These are phyloP conservation scores for Solenopsis fugax DNA, from an alignment of 1,140 invertebrate species.

Conservation along the genomic window DNA sequence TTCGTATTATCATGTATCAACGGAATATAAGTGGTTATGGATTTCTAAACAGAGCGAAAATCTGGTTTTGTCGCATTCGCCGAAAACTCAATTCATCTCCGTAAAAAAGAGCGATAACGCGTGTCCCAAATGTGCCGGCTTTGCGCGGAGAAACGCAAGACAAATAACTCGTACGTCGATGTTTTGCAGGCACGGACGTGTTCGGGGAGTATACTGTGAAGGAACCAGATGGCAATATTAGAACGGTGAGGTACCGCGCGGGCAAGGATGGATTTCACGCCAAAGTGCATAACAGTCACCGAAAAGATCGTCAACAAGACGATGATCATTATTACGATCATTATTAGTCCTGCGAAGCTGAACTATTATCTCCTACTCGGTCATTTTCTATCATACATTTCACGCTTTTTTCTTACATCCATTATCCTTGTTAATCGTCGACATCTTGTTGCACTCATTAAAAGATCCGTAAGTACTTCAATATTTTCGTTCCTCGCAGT, in stretches of 20 bases:
- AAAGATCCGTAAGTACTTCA: conserved; percentile 18
- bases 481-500: conserved; percentile 2
- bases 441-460: conserved; percentile 34
- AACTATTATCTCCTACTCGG: conserved; percentile 22
- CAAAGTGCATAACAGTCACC: conserved; percentile 90
- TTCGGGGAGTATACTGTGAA: conserved; percentile 92
- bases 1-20: neutral
- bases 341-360: neutral
- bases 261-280: conserved; percentile 86
- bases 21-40: neutral
- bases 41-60: neutral
- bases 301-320: conserved; percentile 77
- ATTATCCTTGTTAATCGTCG: conserved; percentile 51
- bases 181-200: conserved; percentile 80
- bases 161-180: conserved; percentile 64
- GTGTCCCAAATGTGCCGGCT: conserved; percentile 25
- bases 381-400: neutral
- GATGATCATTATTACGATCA: conserved; percentile 32
- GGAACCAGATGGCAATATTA: conserved; percentile 83
- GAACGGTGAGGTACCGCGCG: conserved; percentile 83
- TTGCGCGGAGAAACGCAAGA: neutral
- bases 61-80: neutral
- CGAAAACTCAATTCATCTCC: conserved; percentile 58
- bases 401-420: conserved; percentile 4
- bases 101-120: conserved; percentile 4